These are phyloP conservation scores for Galaxias olidus DNA, from an alignment of 2,797 vertebrate species.

Conservation along the genomic window DNA sequence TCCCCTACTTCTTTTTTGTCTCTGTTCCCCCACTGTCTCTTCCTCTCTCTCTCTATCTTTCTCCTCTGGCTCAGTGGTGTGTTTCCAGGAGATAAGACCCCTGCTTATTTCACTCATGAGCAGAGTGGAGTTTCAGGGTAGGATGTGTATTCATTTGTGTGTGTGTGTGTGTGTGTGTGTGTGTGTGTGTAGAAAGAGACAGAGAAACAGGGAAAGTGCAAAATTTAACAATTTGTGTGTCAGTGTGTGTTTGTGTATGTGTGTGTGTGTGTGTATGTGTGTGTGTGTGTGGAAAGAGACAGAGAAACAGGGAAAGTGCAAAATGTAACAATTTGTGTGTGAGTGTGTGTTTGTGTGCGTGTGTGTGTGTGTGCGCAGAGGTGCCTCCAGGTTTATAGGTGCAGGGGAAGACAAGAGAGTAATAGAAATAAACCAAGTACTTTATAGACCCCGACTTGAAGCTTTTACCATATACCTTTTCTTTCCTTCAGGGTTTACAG, in stretches of 20 bases:
- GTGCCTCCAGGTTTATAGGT: neutral
- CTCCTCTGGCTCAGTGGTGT: slow-evolving; percentile 82
- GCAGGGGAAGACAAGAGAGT: slow-evolving; percentile 34
- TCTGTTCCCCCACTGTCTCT: slow-evolving; percentile 58
- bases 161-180: slow-evolving; percentile 35
- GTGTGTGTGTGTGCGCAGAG: slow-evolving; percentile 20
- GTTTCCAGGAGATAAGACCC: slow-evolving; percentile 83
- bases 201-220: too few relatives aligned
- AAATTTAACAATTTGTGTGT: too few relatives aligned
- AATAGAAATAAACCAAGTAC: too few relatives aligned
- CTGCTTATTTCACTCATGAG: slow-evolving; percentile 84
- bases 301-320: too few relatives aligned
- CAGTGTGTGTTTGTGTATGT: neutral
- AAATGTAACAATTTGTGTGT: slow-evolving; percentile 4
- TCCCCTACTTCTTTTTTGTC: neutral
- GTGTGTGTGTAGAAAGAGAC: slow-evolving; percentile 14
- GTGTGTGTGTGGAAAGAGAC: neutral
- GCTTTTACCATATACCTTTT: neutral
- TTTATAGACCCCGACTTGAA: neutral
- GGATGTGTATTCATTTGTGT: slow-evolving; percentile 29
- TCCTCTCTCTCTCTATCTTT: slow-evolving; percentile 65
- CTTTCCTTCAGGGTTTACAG: neutral
- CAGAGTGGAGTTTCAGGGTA: slow-evolving; percentile 67
- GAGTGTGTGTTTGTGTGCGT: slow-evolving; percentile 17
- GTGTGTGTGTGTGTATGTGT: slow-evolving; percentile 8